Conservation (phyloP, 2,797 vertebrate species). For the Knipowitschia caucasica region DNA sequence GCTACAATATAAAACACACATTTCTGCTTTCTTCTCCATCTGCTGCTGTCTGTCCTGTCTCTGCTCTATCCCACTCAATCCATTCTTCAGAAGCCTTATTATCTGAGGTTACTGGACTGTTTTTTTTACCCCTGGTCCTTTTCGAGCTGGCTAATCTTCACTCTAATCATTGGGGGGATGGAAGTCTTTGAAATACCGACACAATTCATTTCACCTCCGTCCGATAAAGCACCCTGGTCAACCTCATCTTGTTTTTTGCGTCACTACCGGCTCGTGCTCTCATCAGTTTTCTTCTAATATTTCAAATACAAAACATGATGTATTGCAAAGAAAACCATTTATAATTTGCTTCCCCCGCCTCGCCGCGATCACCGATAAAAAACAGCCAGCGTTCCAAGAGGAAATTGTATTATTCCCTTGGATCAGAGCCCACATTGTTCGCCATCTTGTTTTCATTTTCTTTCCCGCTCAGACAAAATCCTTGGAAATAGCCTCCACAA, state of each 20-base stretch:
- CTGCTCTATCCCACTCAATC: conserved; percentile 25
- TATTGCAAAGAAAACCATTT: conserved; percentile 57
- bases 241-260: conserved; percentile 37
- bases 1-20: conserved; percentile 46
- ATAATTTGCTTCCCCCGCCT: conserved; percentile 37
- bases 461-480: conserved; percentile 75
- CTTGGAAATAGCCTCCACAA: conserved; percentile 81
- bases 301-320: conserved; percentile 51
- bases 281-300: conserved; percentile 37
- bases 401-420: conserved; percentile 56
- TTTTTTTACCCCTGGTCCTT: conserved; percentile 23
- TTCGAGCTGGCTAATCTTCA: conserved; percentile 13
- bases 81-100: conserved; percentile 29
- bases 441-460: conserved; percentile 46
- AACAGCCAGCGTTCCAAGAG: conserved; percentile 27
- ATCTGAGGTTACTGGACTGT: conserved; percentile 25
- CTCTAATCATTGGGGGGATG: conserved; percentile 31
- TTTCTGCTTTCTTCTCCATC: conserved; percentile 49
- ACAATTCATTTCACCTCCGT: conserved; percentile 42
- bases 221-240: conserved; percentile 46
- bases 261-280: conserved; percentile 24
- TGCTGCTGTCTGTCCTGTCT: conserved; percentile 26
- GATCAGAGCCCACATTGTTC: conserved; percentile 42
- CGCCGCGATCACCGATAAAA: conserved; percentile 46
- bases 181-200: conserved; percentile 44